These are phyloP conservation scores for Mycteria americana DNA, from an alignment of 2,797 vertebrate species.

Conservation along the genomic window DNA sequence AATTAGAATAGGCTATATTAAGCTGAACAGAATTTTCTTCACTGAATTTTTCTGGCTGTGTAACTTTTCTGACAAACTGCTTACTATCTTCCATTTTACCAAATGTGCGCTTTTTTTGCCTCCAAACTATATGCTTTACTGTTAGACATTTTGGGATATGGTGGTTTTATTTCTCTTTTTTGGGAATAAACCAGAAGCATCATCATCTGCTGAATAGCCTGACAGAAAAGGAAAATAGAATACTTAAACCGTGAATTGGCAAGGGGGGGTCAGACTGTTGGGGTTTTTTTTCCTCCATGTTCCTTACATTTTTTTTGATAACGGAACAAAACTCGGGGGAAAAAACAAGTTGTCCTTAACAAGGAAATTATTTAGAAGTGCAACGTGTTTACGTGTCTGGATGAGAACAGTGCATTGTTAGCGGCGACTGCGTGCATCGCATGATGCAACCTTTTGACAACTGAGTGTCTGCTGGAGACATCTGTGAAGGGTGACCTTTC, in stretches of 20 bases:
- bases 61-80: not conserved
- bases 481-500: constrained; percentile 88
- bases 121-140: constrained; percentile 15
- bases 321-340: not conserved
- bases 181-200: constrained; percentile 14
- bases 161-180: constrained; percentile 35
- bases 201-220: not conserved
- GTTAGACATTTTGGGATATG: constrained; percentile 20
- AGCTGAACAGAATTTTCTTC: not conserved
- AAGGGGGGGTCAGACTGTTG: not conserved
- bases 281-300: not conserved
- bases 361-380: constrained; percentile 63
- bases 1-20: not conserved
- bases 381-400: constrained; percentile 67
- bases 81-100: constrained; percentile 5
- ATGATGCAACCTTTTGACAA: constrained; percentile 89
- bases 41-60: not conserved
- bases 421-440: constrained; percentile 79
- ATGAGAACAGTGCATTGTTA: constrained; percentile 83
- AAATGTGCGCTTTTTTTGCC: not conserved
- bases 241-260: not conserved
- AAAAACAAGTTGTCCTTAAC: constrained; percentile 17
- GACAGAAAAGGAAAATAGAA: not conserved
- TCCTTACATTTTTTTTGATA: not conserved
- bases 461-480: constrained; percentile 88